Evolutionary conservation across 2,888 invertebrate genomes (phyloP).

Genomic region (Diarsia brunnea): DNA sequence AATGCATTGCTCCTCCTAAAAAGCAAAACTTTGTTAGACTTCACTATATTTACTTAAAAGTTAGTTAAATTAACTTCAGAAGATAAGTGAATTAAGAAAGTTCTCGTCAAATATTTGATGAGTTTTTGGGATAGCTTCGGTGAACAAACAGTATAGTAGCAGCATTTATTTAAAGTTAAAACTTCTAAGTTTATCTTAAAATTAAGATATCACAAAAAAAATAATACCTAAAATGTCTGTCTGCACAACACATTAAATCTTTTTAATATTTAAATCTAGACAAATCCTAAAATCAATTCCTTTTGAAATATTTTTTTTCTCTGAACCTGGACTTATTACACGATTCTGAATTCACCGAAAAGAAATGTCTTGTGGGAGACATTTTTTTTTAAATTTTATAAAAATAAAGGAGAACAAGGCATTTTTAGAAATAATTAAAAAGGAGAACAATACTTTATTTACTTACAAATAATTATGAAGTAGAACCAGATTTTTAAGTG

Average conservation of each 20-base stretch:
- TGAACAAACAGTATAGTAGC: constrained; percentile 50
- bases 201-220: background rate
- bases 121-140: constrained; percentile 45
- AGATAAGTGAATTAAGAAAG: background rate
- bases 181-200: background rate
- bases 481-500: background rate
- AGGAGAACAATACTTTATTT: background rate
- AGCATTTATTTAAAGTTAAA: background rate
- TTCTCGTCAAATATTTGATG: constrained; percentile 2
- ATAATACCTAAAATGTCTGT: background rate
- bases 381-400: too few relatives aligned
- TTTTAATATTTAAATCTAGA: background rate
- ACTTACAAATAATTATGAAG: too few relatives aligned
- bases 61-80: constrained; percentile 26
- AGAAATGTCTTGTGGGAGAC: background rate
- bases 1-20: constrained; percentile 88
- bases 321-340: background rate
- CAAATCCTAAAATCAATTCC: too few relatives aligned
- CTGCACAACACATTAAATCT: too few relatives aligned
- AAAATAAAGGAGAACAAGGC: too few relatives aligned
- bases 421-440: too few relatives aligned
- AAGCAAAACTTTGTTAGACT: constrained; percentile 76
- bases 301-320: background rate
- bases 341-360: background rate
- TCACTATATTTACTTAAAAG: constrained; percentile 16